A percentile compares a stretch with the other conserved stretches of the same genome.
Conservation (phyloP, 1,140 invertebrate species). For the Calephelis nemesis region DNA sequence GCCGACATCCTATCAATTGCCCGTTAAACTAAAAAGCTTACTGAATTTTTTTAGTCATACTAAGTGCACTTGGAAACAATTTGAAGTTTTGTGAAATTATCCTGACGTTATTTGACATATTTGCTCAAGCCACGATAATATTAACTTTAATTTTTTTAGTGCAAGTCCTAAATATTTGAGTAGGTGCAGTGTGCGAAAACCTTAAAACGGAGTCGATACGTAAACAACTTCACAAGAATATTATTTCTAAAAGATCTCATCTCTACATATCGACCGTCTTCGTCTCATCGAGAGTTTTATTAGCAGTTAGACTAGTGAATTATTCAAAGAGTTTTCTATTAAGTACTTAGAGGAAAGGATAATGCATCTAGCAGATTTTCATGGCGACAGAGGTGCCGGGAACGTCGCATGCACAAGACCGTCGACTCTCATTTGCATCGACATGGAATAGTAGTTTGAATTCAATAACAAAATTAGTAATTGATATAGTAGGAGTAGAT, state of each 20-base stretch:
- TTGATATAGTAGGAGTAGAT: too few relatives aligned
- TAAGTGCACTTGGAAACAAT: too few relatives aligned
- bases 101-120: too few relatives aligned
- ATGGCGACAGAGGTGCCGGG: slow-evolving; percentile 36
- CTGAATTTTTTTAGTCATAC: too few relatives aligned
- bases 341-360: slow-evolving; percentile 60
- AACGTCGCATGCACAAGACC: slow-evolving; percentile 36
- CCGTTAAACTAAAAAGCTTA: too few relatives aligned
- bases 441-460: slow-evolving; percentile 28
- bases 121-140: too few relatives aligned
- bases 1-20: too few relatives aligned
- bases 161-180: slow-evolving; percentile 29
- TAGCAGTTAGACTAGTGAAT: slow-evolving; percentile 57
- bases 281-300: slow-evolving; percentile 61
- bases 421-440: slow-evolving; percentile 42
- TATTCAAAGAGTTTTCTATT: slow-evolving; percentile 63
- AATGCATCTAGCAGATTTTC: slow-evolving; percentile 61
- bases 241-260: slow-evolving; percentile 65
- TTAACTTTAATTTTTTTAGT: too few relatives aligned
- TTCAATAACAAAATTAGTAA: too few relatives aligned
- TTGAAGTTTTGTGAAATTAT: too few relatives aligned
- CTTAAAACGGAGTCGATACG: slow-evolving; percentile 45
- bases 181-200: background rate
- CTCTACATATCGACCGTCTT: slow-evolving; percentile 59
- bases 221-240: slow-evolving; percentile 61